Evolutionary conservation across 2,113 vertebrate genomes (phyloP).

Genomic region (Passer montanus): DNA sequence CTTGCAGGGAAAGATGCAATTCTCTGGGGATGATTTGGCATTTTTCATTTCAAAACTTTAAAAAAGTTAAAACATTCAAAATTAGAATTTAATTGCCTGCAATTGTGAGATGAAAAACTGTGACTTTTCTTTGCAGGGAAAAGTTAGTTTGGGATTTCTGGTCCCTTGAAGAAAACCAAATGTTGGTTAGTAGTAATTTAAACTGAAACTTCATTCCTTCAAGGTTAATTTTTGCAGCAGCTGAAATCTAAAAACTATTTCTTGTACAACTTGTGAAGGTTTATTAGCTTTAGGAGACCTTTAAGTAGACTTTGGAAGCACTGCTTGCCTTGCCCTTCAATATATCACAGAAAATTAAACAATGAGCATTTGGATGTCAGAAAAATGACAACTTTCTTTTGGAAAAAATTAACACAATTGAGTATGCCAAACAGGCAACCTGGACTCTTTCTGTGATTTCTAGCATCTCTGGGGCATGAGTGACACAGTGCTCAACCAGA

Average conservation of each 20-base stretch:
- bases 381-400: neutral
- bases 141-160: neutral
- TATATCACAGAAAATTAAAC: neutral
- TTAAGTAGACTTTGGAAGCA: neutral
- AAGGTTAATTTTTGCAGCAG: neutral
- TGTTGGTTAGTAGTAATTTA: neutral
- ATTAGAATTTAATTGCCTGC: neutral
- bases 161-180: neutral
- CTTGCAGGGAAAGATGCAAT: neutral
- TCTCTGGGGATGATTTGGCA: neutral
- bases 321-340: neutral
- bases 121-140: neutral
- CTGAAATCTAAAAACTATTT: neutral
- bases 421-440: neutral
- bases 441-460: neutral
- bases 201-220: neutral
- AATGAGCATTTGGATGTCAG: neutral
- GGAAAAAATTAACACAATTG: neutral
- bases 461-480: neutral
- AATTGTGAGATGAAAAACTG: neutral
- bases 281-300: neutral
- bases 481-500: neutral
- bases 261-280: neutral
- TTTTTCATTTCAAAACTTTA: neutral
- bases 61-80: neutral